Base-by-base conservation (phyloP, 1,140 invertebrate species). In the Caenorhabditis latens region DNA sequence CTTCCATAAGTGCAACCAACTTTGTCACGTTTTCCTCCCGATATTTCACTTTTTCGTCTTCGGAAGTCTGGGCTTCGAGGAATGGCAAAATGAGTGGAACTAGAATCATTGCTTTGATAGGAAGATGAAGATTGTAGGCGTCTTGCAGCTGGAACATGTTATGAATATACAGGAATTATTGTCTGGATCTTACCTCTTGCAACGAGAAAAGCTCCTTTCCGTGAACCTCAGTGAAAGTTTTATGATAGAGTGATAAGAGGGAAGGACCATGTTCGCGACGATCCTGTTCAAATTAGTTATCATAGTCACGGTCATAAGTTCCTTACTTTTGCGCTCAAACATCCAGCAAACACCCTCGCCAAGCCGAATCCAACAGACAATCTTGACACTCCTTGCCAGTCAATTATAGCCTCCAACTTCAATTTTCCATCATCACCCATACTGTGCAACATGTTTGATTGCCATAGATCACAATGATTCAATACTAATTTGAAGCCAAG, bases 401-500 rank as follows among this genome's bases (percentile, higher is more conserved):
- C 71, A 14, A 79, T 79, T 4, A 79, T 50, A 21, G 71, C 71
- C 42, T 79, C 46, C 19, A 79, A 24, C 9, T 79, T 48, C 46
- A 79, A 50, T 32, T 50, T 79, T 24, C 71, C 46, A 24, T 79
- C 40, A 4, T 79, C 13, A 2, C 24, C n/a, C 46, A 50, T 8
- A 24, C 32, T 50, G n/a, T 50, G 46, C 43, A 79, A 13, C 46
- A 79, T 43, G 24, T 79, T 79, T 14, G 71, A 21, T 50, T 79
- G 71, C 71, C 71, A 79, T 11, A 79, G 32, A 24, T 79, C 71
- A 19, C 46, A 6, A 24, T 79, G 71, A 53, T 79, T 79, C 32
- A 79, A 14, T 1, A 79, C 46, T n/a, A 42, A 50, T 11, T 50
- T 50, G 19, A 48, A 50, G 4, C 46, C 46, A 11, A 50, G n/a